Conservation (phyloP, 2,113 vertebrate species). For the Galemys pyrenaicus region DNA sequence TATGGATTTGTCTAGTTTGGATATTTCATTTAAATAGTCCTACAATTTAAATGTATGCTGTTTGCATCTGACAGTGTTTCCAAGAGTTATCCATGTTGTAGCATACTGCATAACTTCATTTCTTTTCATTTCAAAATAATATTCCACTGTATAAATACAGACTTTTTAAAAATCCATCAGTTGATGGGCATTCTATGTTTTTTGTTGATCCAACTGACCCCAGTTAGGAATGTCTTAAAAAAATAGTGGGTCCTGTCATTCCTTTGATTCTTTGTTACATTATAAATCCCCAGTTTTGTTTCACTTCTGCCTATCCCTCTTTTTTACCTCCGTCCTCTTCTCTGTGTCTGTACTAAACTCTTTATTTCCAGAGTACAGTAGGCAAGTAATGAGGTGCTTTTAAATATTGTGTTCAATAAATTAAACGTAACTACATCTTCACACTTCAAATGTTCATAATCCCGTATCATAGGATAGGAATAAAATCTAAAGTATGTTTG, state of each 20-base stretch:
- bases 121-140: not conserved
- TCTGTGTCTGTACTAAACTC: not conserved
- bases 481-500: conserved; percentile 2
- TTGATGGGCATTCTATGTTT: not conserved
- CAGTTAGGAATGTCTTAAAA: not conserved
- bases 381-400: not conserved
- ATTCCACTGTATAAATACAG: not conserved
- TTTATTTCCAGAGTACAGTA: not conserved
- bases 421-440: not conserved
- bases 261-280: not conserved
- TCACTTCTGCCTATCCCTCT: not conserved
- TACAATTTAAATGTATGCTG: not conserved
- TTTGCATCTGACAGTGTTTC: not conserved
- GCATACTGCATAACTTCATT: not conserved
- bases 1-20: not conserved
- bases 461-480: not conserved
- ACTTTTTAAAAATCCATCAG: not conserved
- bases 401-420: not conserved
- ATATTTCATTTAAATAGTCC: not conserved
- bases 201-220: not conserved
- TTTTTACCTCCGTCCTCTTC: not conserved
- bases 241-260: not conserved
- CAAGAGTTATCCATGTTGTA: not conserved
- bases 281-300: not conserved
- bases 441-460: not conserved